These are phyloP conservation scores for Drosophila robusta DNA, from an alignment of 2,888 invertebrate species.

Conservation along the genomic window DNA sequence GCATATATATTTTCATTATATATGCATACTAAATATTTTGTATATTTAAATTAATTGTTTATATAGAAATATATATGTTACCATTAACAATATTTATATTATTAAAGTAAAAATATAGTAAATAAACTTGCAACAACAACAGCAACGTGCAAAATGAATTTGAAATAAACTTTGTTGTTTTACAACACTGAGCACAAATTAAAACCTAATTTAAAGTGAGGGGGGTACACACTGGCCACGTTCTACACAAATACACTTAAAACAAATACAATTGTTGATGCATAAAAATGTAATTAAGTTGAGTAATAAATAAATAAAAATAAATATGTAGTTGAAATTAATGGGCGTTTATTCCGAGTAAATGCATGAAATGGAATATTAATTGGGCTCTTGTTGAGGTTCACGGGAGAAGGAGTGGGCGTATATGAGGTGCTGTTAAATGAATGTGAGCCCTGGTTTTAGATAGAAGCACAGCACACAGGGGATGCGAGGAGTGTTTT, in stretches of 20 bases:
- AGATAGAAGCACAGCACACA: slow-evolving; percentile 22
- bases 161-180: slow-evolving; percentile 7
- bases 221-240: slow-evolving; percentile 29
- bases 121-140: slow-evolving; percentile 37
- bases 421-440: not conserved
- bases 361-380: slow-evolving; percentile 21
- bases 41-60: slow-evolving; percentile 19
- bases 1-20: slow-evolving; percentile 14
- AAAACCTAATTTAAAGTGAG: not conserved
- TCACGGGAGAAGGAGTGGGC: not conserved
- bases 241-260: slow-evolving; percentile 15
- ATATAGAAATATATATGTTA: slow-evolving; percentile 17
- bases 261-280: not conserved
- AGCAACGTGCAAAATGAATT: slow-evolving; percentile 74
- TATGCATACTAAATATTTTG: slow-evolving; percentile 14
- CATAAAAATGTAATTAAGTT: slow-evolving; percentile 12
- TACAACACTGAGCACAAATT: slow-evolving; percentile 26
- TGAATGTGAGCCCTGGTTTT: not conserved
- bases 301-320: slow-evolving; percentile 6
- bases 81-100: slow-evolving; percentile 22
- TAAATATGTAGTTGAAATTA: slow-evolving; percentile 18
- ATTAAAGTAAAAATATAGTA: slow-evolving; percentile 24
- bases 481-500: not conserved
- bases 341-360: slow-evolving; percentile 41
- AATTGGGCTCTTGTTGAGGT: slow-evolving; percentile 2